Evolutionary conservation across 2,888 invertebrate species (phyloP).

Genomic region (Diplazon laetatorius): DNA sequence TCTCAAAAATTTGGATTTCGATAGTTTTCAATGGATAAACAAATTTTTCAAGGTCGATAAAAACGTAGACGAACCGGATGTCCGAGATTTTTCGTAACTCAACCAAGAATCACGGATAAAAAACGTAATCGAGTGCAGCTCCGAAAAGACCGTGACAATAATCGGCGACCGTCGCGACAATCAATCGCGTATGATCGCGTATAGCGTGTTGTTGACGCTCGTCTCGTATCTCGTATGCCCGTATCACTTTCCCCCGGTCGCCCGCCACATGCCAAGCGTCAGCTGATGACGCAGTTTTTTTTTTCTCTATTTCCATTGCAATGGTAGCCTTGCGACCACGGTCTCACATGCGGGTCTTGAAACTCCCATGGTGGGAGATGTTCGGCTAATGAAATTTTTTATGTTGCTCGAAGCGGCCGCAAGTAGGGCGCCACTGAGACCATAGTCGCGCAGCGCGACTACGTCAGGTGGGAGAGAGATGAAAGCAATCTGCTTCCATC

Average conservation of each 20-base stretch:
- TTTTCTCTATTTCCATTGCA: neutral
- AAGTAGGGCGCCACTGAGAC: no score
- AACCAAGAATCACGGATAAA: neutral
- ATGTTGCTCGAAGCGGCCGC: no score
- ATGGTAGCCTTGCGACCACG: no score
- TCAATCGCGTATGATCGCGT: no score
- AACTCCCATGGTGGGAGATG: no score
- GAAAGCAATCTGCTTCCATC: no score
- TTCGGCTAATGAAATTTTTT: no score
- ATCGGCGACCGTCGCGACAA: neutral
- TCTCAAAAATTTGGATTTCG: neutral
- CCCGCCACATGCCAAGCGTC: constrained; percentile 47
- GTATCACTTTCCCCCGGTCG: constrained; percentile 6
- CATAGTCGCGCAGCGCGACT: no score
- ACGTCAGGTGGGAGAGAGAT: no score
- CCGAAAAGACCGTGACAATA: neutral
- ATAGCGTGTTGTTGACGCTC: constrained; percentile 32
- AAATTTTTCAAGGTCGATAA: neutral
- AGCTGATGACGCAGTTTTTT: constrained; percentile 54
- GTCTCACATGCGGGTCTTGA: no score
- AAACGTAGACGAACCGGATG: constrained; percentile 2
- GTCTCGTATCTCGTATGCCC: constrained; percentile 6
- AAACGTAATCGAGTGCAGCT: neutral
- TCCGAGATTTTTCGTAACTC: neutral
- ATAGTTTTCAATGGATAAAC: no score